phyloP scores from a whole-genome alignment of 2,888 invertebrate genomes.

The Hirtodrosophila confusa region DNA sequence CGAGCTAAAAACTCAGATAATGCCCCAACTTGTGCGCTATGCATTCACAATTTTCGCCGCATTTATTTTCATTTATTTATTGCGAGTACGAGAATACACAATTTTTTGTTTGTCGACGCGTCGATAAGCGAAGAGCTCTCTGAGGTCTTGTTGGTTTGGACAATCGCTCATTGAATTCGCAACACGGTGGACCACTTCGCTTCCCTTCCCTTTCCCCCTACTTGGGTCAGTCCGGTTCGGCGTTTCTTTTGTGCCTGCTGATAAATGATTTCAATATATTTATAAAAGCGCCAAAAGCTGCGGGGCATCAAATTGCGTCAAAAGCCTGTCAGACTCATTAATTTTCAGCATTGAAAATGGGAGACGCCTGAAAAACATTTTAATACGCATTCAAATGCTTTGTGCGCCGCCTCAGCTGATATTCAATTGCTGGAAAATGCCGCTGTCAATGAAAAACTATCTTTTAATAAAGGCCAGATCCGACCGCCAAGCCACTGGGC shows the following conservation, averaged over 20 bases:
- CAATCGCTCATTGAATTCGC: slow-evolving; percentile 69
- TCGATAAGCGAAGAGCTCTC: slow-evolving; percentile 45
- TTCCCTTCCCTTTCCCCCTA: slow-evolving; percentile 1
- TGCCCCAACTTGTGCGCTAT: slow-evolving; percentile 47
- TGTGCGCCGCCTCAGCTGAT: slow-evolving; percentile 59
- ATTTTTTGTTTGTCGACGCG: slow-evolving; percentile 6
- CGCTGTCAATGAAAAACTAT: slow-evolving; percentile 70
- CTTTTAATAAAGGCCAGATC: slow-evolving; percentile 60
- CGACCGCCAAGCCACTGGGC: slow-evolving; percentile 35
- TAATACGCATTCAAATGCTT: slow-evolving; percentile 69
- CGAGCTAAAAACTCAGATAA: slow-evolving; percentile 56
- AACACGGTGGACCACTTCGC: slow-evolving; percentile 20
- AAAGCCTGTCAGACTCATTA: slow-evolving; percentile 79
- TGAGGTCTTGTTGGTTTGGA: slow-evolving; percentile 21
- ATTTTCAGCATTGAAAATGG: slow-evolving; percentile 55
- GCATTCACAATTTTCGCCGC: slow-evolving; percentile 49
- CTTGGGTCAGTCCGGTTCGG: slow-evolving; percentile 34
- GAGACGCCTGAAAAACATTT: slow-evolving; percentile 48
- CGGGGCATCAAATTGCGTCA: slow-evolving; percentile 78
- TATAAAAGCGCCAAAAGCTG: slow-evolving; percentile 62
- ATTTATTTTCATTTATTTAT: slow-evolving; percentile 47
- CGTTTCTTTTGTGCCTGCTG: slow-evolving; percentile 66
- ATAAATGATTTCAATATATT: slow-evolving; percentile 75
- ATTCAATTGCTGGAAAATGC: slow-evolving; percentile 80
- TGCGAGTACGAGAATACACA: background rate